Evolutionary conservation across 2,797 vertebrate genomes (phyloP), one percentile per base, ranked within the genome.

Genomic region (Cichlasoma orientale): DNA sequence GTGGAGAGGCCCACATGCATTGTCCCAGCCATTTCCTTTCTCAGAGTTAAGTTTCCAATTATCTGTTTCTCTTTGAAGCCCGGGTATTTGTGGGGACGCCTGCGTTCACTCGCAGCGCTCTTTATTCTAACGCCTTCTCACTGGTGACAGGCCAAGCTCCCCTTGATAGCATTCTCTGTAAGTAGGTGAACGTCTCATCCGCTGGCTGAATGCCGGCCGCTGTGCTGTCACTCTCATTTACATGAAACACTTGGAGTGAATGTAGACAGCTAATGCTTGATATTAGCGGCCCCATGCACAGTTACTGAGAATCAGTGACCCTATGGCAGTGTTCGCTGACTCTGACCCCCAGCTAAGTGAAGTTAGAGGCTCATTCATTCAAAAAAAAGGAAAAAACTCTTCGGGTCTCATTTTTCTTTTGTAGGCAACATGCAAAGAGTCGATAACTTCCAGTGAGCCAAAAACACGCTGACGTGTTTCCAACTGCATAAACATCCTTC

Each of bases 31-130:
- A 11, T 57, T 80, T 77, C 23, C 57, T 41, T 55, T 27, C 71
- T 80, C 77, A 19, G 75, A 50, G 54, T 72, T 41, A 66, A 86
- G 89, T 83, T 89, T 87, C 81, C 82, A 91, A 90, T 90, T 86
- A 90, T 80, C 77, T 13, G 55, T 29, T 54, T 69, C 79, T 79
- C 88, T 89, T 88, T 92, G 88, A 90, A 87, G 86, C 58, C 50
- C 3, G 36, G 21, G 12, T 13, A 41, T 88, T 84, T 47, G 52
- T 57, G 59, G 21, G 23, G 47, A 85, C 25, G 72, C 3, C 70
- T 41, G 57, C 56, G 2, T 77, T 79, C 70, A 74, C 58, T 73
- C 55, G 3, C 69, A 69, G 71, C 72, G 21, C 68, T 36, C 82
- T 41, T 54, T 78, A 82, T 76, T 31, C 53, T 10, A 66, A 76